phyloP scores from a whole-genome alignment of 2,797 vertebrate genomes.

The Coregonus sp. region DNA sequence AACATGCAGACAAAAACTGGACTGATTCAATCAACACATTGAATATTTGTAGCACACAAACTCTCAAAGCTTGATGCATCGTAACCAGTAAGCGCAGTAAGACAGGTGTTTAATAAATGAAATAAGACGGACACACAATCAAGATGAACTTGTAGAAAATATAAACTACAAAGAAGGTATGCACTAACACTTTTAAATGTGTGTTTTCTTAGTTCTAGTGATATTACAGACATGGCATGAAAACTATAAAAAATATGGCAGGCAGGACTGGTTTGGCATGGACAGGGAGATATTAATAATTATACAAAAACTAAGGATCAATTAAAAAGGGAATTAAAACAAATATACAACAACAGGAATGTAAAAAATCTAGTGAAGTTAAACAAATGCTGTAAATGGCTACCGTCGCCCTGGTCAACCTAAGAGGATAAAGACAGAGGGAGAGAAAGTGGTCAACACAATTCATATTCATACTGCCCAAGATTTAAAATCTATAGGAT shows the following conservation, averaged over 20 bases:
- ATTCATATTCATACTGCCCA: background rate
- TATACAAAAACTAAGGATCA: constrained; percentile 43
- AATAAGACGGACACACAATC: background rate
- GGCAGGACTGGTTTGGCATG: constrained; percentile 1
- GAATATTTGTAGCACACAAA: constrained; percentile 22
- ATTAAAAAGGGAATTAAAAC: constrained; percentile 25
- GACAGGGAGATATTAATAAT: constrained; percentile 16
- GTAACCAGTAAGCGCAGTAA: constrained; percentile 46
- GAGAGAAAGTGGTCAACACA: background rate
- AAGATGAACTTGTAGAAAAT: constrained; percentile 28
- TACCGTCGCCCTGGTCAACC: constrained; percentile 57
- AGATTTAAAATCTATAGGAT: background rate
- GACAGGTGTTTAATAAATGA: background rate
- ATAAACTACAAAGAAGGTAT: constrained; percentile 8
- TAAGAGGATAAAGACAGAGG: constrained; percentile 33
- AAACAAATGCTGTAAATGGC: constrained; percentile 22
- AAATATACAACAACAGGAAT: constrained; percentile 55
- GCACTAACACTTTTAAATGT: constrained; percentile 16
- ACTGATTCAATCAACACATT: constrained; percentile 32
- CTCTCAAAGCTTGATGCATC: constrained; percentile 27
- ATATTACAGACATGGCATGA: constrained; percentile 23
- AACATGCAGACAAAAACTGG: constrained; percentile 25
- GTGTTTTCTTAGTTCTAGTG: constrained; percentile 23
- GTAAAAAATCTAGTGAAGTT: constrained; percentile 18
- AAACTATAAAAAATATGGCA: constrained; percentile 9